Conservation (phyloP, 2,888 invertebrate genomes). For the Troilus luridus region DNA sequence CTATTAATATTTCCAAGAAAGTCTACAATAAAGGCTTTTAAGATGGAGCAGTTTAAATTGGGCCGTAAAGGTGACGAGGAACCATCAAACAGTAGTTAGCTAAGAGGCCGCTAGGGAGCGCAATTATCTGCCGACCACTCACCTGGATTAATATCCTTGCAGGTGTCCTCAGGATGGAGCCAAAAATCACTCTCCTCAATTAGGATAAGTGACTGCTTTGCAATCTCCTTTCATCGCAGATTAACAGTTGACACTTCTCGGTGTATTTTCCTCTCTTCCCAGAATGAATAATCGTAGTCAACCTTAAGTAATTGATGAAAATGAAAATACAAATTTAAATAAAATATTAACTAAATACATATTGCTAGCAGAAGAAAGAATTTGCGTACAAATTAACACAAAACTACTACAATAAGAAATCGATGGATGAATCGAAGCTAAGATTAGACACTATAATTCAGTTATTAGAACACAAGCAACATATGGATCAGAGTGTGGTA, state of each 20-base stretch:
- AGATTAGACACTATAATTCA: no score
- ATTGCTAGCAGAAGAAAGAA: no score
- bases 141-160: constrained; percentile 21
- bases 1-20: not conserved
- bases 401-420: no score
- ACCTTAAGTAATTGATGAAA: no score
- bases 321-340: no score
- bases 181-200: constrained; percentile 26
- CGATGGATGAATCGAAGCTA: no score
- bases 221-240: not conserved
- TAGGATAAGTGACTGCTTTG: not conserved
- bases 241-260: not conserved
- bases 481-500: no score
- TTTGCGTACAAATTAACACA: no score
- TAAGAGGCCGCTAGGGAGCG: not conserved
- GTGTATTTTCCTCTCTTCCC: not conserved
- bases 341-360: no score
- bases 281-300: not conserved
- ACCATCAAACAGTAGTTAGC: not conserved
- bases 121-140: not conserved
- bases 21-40: not conserved
- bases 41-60: not conserved
- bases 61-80: not conserved
- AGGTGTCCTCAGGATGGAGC: not conserved
- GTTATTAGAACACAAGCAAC: no score